phyloP scores from a whole-genome alignment of 2,888 invertebrate species.

The Ferdinandea cuprea region DNA sequence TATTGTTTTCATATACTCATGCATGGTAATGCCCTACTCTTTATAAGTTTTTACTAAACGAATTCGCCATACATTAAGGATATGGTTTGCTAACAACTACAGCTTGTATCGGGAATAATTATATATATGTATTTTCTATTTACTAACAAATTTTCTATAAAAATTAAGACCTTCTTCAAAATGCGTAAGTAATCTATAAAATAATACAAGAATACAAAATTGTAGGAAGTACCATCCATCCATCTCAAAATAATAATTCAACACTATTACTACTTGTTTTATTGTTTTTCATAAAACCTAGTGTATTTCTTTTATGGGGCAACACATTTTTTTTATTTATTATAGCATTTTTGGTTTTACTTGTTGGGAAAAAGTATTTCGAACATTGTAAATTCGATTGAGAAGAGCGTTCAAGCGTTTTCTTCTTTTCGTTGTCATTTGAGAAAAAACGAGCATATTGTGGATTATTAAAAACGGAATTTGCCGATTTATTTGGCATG shows the following conservation, averaged over 20 bases:
- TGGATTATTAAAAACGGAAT: constrained; percentile 79
- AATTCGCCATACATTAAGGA: no score
- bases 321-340: constrained; percentile 1
- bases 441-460: constrained; percentile 81
- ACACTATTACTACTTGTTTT: background rate
- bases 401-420: constrained; percentile 14
- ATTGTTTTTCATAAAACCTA: background rate
- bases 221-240: no score
- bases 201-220: no score
- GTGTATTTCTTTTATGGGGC: background rate
- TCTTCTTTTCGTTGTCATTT: constrained; percentile 74
- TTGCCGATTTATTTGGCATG: constrained; percentile 41
- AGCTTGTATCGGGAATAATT: no score
- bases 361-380: constrained; percentile 10
- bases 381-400: constrained; percentile 8
- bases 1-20: no score
- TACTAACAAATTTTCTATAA: no score
- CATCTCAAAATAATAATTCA: constrained; percentile 16
- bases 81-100: no score
- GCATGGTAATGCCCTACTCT: no score
- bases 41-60: no score
- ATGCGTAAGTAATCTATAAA: no score
- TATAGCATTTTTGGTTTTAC: background rate
- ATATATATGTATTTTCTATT: no score
- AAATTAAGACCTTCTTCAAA: no score